phyloP scores from a whole-genome alignment of 2,113 vertebrate species.

The Seriola dumerili region DNA sequence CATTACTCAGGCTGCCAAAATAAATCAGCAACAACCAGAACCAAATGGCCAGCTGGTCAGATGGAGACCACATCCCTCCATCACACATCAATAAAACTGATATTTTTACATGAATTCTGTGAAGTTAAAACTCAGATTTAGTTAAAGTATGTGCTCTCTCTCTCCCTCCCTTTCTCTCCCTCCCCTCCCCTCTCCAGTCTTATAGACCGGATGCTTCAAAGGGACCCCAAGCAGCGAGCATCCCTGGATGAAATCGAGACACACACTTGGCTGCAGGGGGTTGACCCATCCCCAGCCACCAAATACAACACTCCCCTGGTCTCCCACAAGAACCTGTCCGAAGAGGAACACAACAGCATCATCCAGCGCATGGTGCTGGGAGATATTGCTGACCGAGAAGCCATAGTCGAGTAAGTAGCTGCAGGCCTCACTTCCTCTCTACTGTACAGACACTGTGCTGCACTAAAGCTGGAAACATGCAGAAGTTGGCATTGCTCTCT shows the following conservation, averaged over 20 bases:
- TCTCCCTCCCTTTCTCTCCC: neutral
- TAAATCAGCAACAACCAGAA: neutral
- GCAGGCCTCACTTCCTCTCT: too few species aligned
- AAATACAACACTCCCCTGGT: slow-evolving; percentile 97
- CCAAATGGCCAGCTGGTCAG: neutral
- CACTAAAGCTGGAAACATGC: too few species aligned
- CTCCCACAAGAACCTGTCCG: slow-evolving; percentile 96
- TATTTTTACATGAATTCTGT: neutral
- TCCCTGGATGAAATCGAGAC: slow-evolving; percentile 96
- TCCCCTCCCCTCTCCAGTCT: slow-evolving; percentile 82
- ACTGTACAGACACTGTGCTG: too few species aligned
- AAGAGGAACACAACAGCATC: slow-evolving; percentile 98
- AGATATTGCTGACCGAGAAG: slow-evolving; percentile 95
- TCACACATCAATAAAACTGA: neutral
- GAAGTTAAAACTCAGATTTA: neutral
- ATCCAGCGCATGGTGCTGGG: slow-evolving; percentile 99
- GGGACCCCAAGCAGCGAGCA: slow-evolving; percentile 94
- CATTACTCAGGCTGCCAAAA: neutral
- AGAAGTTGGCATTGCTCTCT: too few species aligned
- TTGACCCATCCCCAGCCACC: slow-evolving; percentile 97
- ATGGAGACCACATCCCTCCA: neutral
- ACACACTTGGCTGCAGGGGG: slow-evolving; percentile 95
- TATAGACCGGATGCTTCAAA: slow-evolving; percentile 97
- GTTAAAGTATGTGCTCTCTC: neutral
- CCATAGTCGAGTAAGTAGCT: slow-evolving; percentile 93